Conservation (phyloP, 2,888 invertebrate genomes). For the Toxonevra muliebris region DNA sequence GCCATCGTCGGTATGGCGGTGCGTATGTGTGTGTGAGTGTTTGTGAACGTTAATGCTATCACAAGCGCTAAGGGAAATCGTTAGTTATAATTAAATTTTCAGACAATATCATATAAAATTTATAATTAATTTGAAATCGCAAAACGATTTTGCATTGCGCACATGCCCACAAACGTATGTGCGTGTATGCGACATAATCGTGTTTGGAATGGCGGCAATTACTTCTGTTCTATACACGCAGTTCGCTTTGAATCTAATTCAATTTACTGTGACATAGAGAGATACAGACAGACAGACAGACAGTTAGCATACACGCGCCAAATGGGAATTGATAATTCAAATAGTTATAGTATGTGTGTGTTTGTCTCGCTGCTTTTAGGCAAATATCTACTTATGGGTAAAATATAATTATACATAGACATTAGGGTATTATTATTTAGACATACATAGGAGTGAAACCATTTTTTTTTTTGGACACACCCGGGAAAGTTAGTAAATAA, state of each 20-base stretch:
- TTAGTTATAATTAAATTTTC: no score
- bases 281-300: no score
- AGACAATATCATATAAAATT: conserved; percentile 12
- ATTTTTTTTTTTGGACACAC: background rate
- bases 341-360: background rate
- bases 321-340: background rate
- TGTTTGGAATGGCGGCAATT: background rate
- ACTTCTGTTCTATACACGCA: background rate
- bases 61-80: no score
- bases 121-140: conserved; percentile 17
- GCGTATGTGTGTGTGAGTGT: background rate
- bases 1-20: no score
- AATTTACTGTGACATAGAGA: no score
- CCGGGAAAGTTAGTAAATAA: background rate
- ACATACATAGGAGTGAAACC: no score
- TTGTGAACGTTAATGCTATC: no score
- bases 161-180: background rate
- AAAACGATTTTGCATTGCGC: background rate
- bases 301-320: background rate
- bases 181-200: background rate
- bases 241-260: no score
- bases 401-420: no score
- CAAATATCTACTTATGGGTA: no score
- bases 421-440: no score
- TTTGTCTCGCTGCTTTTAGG: no score